Base-by-base conservation (phyloP, 2,113 vertebrate genomes). In the Cyanoderma ruficeps region DNA sequence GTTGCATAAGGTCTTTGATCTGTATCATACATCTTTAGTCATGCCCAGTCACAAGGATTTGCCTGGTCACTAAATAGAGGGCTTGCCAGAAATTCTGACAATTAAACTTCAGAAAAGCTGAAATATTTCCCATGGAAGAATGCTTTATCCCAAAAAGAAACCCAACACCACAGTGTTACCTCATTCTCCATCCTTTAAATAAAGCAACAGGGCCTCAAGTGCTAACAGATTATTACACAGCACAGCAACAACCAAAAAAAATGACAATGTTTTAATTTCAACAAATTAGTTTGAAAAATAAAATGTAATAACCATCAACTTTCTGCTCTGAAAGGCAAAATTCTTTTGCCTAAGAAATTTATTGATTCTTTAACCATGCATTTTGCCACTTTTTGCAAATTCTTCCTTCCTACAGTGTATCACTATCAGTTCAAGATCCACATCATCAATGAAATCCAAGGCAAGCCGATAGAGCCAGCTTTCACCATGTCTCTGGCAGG, bases 401-500 rank as follows among this genome's bases (percentile, higher is more conserved):
- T 53, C 33, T 61, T 70, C 44, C 37, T 52, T 75, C 37, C 60
- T 60, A 64, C 94, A 99, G 99, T 99, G 84, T 99, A 98, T 91
- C 99, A 99, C 91, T 99, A 99, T 89, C 99, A 99, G 96, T 98
- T 99, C 97, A 99, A 98, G 98, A 98, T 99, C 87, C 98, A 98
- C 93, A 98, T 99, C 92, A 96, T 98, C 94, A 98, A 98, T 80
- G 98, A 98, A 96, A 97, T 95, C 16, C 97, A 98, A 87, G 97
- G 95, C 88, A 97, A 89, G 67, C 94, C 82, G 5, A 92, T 95
- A 23, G 96, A 98, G 30, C 98, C 98, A 12, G 93, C 97, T 19
- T 98, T 99, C 57, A 98, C 97, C 47, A 95, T 99, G 93, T 98
- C 98, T 16, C 97, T 99, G 74, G 96, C 97, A 5, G 99, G 99